Percentiles rank a stretch among this genome's conserved stretches.
Conservation (phyloP, 2,113 vertebrate species). For the Hemichromis elongatus region DNA sequence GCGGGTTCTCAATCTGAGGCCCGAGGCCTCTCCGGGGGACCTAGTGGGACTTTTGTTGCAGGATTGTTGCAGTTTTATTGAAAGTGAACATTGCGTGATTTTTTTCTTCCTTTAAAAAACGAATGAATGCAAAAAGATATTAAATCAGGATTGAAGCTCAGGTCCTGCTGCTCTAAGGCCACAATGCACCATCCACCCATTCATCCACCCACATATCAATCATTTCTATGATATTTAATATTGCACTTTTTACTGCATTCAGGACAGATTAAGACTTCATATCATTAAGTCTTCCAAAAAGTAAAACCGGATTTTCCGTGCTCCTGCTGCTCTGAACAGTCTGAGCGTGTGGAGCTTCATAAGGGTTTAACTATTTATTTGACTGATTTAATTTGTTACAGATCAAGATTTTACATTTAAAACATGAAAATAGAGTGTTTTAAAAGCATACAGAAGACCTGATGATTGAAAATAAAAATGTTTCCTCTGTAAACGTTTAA, state of each 20-base stretch:
- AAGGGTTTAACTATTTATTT: background rate
- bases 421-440: background rate
- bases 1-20: conserved; percentile 29
- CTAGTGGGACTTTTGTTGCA: background rate
- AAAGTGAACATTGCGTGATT: background rate
- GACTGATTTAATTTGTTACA: background rate
- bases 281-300: background rate
- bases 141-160: background rate
- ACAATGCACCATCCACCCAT: background rate
- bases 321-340: background rate
- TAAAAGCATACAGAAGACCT: background rate
- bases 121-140: background rate
- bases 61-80: background rate
- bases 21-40: background rate
- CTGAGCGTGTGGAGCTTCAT: background rate
- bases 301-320: background rate
- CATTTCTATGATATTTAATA: background rate
- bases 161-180: background rate
- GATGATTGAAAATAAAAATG: background rate
- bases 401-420: background rate
- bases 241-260: background rate
- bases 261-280: background rate
- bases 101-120: background rate
- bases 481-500: background rate
- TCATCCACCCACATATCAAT: background rate